Evolutionary conservation across 2,113 vertebrate species (phyloP).

Genomic region (Menidia beryllina): DNA sequence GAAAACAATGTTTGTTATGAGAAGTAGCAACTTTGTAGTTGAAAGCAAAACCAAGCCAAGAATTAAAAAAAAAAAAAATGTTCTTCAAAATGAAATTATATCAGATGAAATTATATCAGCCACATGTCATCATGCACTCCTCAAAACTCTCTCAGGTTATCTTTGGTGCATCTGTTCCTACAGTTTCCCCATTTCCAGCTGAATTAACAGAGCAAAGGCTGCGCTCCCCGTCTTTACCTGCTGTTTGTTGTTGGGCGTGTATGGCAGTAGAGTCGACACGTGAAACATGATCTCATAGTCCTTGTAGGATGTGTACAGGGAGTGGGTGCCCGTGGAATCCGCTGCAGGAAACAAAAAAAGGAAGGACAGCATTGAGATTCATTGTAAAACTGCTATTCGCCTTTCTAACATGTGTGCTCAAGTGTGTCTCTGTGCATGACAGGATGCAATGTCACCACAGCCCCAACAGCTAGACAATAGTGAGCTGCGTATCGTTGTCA

Average conservation of each 20-base stretch:
- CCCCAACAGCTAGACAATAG: constrained; percentile 49
- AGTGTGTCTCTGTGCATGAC: constrained; percentile 20
- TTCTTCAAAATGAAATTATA: constrained; percentile 1
- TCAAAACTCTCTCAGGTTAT: background rate
- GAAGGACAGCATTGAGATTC: constrained; percentile 26
- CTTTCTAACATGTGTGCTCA: constrained; percentile 16
- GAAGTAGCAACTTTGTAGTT: background rate
- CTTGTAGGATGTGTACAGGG: constrained; percentile 94
- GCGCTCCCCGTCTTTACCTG: constrained; percentile 83
- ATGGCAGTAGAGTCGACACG: constrained; percentile 94
- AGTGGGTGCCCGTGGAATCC: constrained; percentile 95
- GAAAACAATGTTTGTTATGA: constrained; percentile 21
- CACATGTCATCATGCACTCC: background rate
- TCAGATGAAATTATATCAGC: constrained; percentile 11
- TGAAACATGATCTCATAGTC: constrained; percentile 99
- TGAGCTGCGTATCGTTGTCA: constrained; percentile 39
- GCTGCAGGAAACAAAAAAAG: constrained; percentile 82
- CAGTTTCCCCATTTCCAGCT: constrained; percentile 13
- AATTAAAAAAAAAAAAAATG: fast-evolving
- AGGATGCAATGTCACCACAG: constrained; percentile 43
- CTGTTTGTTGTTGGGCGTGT: constrained; percentile 97
- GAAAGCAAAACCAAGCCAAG: constrained; percentile 6
- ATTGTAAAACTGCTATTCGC: constrained; percentile 37
- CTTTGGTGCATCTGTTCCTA: constrained; percentile 1
- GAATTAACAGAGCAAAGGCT: background rate